Evolutionary conservation across 2,797 vertebrate genomes (phyloP).

Genomic region (Triplophysa yarkandensis): DNA sequence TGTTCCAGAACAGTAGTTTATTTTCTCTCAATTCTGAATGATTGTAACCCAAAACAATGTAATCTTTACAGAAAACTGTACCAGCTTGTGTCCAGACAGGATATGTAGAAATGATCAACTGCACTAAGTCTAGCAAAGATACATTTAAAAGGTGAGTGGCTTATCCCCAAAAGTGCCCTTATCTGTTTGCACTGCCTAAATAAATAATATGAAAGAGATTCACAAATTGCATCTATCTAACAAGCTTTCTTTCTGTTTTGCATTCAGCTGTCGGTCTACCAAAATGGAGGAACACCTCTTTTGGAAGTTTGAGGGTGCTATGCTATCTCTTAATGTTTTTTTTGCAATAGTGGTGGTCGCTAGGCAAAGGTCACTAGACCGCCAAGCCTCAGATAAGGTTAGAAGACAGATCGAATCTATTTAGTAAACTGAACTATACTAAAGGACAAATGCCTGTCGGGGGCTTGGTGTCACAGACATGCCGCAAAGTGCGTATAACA

Average conservation of each 20-base stretch:
- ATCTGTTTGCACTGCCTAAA: too few species aligned
- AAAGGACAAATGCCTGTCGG: constrained; percentile 4
- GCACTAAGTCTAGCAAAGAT: constrained; percentile 76
- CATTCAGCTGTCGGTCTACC: constrained; percentile 83
- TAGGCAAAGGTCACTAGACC: constrained; percentile 86
- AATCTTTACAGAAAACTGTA: constrained; percentile 74
- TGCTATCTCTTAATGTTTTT: constrained; percentile 73
- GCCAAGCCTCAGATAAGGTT: constrained; percentile 90
- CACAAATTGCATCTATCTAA: background rate
- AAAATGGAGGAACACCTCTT: constrained; percentile 84
- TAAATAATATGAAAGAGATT: too few species aligned
- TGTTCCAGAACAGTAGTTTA: background rate
- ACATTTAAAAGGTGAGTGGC: constrained; percentile 84
- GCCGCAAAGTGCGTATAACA: constrained; percentile 15
- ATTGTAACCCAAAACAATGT: background rate
- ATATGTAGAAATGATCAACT: constrained; percentile 85
- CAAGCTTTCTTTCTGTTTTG: background rate
- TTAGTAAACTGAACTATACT: constrained; percentile 60
- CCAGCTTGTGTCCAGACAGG: constrained; percentile 79
- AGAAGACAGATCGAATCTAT: constrained; percentile 93
- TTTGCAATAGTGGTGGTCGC: constrained; percentile 81
- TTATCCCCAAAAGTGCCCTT: background rate
- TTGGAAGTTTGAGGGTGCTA: constrained; percentile 87
- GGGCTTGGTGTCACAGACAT: constrained; percentile 10
- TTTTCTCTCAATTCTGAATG: background rate